phyloP scores from a whole-genome alignment of 2,888 invertebrate species.

The Lithophane ornitopus region DNA sequence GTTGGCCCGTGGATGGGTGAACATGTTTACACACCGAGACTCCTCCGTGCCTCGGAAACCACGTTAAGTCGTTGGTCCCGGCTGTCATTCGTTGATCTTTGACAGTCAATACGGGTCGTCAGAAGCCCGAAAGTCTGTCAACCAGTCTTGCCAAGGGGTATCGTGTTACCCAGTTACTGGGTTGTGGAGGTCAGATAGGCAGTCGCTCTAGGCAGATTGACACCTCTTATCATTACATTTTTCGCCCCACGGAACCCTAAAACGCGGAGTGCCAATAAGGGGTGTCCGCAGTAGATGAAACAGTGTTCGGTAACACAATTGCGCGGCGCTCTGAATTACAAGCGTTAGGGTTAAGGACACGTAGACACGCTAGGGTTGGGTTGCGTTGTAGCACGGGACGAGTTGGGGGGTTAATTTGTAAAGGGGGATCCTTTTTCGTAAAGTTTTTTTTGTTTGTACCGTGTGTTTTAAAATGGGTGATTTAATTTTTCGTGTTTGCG shows the following conservation, averaged over 20 bases:
- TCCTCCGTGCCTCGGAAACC: too few relatives aligned
- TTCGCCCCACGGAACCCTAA: constrained; percentile 49
- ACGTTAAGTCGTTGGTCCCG: too few relatives aligned
- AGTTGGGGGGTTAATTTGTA: constrained; percentile 55
- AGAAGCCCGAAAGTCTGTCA: too few relatives aligned
- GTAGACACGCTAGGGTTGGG: constrained; percentile 68
- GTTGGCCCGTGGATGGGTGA: too few relatives aligned
- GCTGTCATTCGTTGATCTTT: too few relatives aligned
- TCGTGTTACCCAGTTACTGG: too few relatives aligned
- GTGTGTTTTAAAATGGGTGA: constrained; percentile 4
- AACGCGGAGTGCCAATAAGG: constrained; percentile 58
- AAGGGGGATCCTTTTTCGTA: constrained; percentile 7
- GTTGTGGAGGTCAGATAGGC: too few relatives aligned
- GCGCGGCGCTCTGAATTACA: constrained; percentile 75
- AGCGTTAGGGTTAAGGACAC: constrained; percentile 80
- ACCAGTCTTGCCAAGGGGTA: too few relatives aligned
- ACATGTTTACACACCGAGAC: too few relatives aligned
- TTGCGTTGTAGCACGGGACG: constrained; percentile 57
- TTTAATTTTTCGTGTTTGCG: neutral
- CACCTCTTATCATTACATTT: constrained; percentile 10
- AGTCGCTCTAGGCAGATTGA: too few relatives aligned
- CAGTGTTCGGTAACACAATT: constrained; percentile 70
- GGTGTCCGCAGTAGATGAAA: constrained; percentile 64
- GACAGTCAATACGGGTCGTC: too few relatives aligned
- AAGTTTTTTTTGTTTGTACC: neutral